phyloP scores from a whole-genome alignment of 2,113 vertebrate genomes.

The Urocynchramus pylzowi region DNA sequence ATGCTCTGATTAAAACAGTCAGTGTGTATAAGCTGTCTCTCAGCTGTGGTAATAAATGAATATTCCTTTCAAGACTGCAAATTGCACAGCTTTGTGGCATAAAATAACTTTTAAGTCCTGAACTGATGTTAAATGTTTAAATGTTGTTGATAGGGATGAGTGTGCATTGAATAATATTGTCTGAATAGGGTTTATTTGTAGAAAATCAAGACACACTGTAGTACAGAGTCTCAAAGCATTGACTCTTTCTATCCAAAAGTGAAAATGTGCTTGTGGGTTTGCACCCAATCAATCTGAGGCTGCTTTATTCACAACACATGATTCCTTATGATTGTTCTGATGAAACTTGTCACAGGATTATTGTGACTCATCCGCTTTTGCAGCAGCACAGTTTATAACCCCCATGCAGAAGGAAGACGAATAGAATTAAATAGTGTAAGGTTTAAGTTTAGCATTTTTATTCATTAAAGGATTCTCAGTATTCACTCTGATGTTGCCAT shows the following conservation, averaged over 20 bases:
- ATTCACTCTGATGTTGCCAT: not conserved
- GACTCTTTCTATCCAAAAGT: not conserved
- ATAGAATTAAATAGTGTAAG: not conserved
- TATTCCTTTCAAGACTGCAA: not conserved
- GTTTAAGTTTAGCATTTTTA: not conserved
- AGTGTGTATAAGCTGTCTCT: not conserved
- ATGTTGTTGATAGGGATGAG: not conserved
- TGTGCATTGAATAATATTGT: not conserved
- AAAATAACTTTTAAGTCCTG: not conserved
- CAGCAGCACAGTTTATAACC: constrained; percentile 9
- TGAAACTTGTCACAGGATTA: constrained; percentile 34
- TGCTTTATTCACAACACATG: constrained; percentile 42
- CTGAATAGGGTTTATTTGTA: not conserved
- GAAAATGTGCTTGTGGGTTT: not conserved
- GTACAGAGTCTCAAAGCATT: not conserved
- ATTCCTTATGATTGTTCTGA: constrained; percentile 51
- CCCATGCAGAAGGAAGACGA: not conserved
- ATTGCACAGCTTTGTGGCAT: not conserved
- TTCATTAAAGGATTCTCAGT: not conserved
- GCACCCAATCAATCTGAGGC: constrained; percentile 27
- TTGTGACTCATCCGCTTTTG: constrained; percentile 30
- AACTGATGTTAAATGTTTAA: not conserved
- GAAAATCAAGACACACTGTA: not conserved
- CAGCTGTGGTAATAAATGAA: not conserved
- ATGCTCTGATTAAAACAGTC: not conserved